These are phyloP conservation scores for Unio pictorum DNA, from an alignment of 2,888 invertebrate species.

Conservation along the genomic window DNA sequence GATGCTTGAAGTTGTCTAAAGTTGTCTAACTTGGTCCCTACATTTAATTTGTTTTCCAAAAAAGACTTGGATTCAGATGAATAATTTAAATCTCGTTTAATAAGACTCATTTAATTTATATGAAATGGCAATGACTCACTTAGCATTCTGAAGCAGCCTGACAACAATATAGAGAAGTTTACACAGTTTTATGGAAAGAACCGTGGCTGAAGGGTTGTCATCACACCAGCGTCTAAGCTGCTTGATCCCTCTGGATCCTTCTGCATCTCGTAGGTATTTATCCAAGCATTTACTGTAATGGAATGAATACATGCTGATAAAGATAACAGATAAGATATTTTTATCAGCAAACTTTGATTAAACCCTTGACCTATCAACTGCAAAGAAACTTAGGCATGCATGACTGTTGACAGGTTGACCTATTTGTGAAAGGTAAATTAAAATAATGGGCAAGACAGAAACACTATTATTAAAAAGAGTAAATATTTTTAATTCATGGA, in stretches of 20 bases:
- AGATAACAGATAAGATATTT: background rate
- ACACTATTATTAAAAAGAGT: background rate
- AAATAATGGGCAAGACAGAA: background rate
- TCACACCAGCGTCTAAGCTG: slow-evolving; percentile 46
- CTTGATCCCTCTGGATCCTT: slow-evolving; percentile 56
- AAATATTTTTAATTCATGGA: too few species aligned
- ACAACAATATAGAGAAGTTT: slow-evolving; percentile 61
- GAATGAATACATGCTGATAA: slow-evolving; percentile 1
- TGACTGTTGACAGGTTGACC: background rate
- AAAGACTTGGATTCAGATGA: too few species aligned
- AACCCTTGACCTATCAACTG: background rate
- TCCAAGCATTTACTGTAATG: slow-evolving; percentile 51
- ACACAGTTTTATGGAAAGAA: slow-evolving; percentile 42
- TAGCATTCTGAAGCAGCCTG: slow-evolving; percentile 62
- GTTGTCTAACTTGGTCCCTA: too few species aligned
- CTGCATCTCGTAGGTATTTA: slow-evolving; percentile 61
- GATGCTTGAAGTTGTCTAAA: too few species aligned
- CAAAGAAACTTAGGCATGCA: background rate
- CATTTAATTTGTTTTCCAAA: too few species aligned
- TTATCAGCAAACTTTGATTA: background rate
- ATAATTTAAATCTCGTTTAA: too few species aligned
- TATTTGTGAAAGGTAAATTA: background rate
- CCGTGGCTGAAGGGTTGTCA: slow-evolving; percentile 20
- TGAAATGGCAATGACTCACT: slow-evolving; percentile 25
- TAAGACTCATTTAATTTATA: too few species aligned